phyloP scores from a whole-genome alignment of 2,113 vertebrate species.

The Menidia beryllina region DNA sequence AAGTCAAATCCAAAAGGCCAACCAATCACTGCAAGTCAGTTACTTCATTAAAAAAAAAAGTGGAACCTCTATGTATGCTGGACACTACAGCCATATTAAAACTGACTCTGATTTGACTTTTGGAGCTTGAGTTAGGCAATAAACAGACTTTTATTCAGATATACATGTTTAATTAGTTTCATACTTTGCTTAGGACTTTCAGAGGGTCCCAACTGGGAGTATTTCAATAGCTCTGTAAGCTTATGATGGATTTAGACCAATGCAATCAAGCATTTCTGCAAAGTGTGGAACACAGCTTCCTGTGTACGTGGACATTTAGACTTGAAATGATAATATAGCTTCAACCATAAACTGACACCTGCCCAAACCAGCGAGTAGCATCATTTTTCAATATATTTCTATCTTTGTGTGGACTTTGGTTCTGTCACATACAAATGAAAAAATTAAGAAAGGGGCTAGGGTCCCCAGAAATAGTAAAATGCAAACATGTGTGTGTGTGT shows the following conservation, averaged over 20 bases:
- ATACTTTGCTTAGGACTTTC: background rate
- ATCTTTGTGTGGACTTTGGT: background rate
- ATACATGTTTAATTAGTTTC: background rate
- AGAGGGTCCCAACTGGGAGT: background rate
- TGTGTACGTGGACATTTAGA: background rate
- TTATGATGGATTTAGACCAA: background rate
- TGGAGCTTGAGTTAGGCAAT: background rate
- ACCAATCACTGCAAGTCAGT: background rate
- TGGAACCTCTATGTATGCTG: background rate
- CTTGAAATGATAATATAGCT: background rate
- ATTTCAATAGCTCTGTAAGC: background rate
- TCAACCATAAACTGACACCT: background rate
- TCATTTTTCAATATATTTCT: background rate
- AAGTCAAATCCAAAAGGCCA: background rate
- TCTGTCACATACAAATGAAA: background rate
- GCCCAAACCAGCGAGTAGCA: background rate
- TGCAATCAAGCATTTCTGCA: background rate
- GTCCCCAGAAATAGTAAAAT: conserved; percentile 13
- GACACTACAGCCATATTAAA: background rate
- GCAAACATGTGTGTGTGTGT: conserved; percentile 38
- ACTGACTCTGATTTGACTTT: background rate
- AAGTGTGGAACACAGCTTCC: background rate
- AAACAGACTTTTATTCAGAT: background rate
- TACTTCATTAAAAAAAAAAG: background rate
- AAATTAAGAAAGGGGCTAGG: background rate